These are phyloP conservation scores for Branchellion lobata DNA, from an alignment of 2,888 invertebrate species.

Conservation along the genomic window DNA sequence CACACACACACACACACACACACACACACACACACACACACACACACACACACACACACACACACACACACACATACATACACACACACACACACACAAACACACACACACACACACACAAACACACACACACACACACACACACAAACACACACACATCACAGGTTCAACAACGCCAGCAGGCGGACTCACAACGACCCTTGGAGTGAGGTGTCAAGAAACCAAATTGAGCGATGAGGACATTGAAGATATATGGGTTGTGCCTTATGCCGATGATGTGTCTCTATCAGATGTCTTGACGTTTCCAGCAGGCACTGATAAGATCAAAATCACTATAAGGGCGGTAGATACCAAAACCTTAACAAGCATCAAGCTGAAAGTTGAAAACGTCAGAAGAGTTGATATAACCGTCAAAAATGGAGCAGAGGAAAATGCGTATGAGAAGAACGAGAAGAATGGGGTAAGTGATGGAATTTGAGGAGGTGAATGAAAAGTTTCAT, in stretches of 20 bases:
- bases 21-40: too few species aligned
- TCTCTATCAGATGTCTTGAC: neutral
- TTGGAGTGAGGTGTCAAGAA: neutral
- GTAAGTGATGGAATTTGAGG: neutral
- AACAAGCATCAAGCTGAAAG: neutral
- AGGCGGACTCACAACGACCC: neutral
- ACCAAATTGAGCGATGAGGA: neutral
- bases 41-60: too few species aligned
- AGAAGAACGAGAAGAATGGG: neutral
- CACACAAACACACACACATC: too few species aligned
- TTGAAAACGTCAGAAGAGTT: conserved; percentile 6
- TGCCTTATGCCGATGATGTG: neutral
- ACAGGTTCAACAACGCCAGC: neutral
- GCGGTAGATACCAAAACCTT: neutral
- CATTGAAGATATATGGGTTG: neutral
- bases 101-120: too few species aligned
- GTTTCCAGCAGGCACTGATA: neutral
- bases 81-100: too few species aligned
- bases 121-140: too few species aligned
- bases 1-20: too few species aligned
- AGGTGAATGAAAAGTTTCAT: neutral
- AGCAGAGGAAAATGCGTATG: conserved; percentile 22
- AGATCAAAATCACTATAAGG: neutral
- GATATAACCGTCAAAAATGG: neutral
- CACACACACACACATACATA: too few species aligned